Percentiles rank a stretch among this genome's conserved stretches.
Conservation (phyloP, 2,888 invertebrate genomes). For the Macrosiphum euphorbiae region DNA sequence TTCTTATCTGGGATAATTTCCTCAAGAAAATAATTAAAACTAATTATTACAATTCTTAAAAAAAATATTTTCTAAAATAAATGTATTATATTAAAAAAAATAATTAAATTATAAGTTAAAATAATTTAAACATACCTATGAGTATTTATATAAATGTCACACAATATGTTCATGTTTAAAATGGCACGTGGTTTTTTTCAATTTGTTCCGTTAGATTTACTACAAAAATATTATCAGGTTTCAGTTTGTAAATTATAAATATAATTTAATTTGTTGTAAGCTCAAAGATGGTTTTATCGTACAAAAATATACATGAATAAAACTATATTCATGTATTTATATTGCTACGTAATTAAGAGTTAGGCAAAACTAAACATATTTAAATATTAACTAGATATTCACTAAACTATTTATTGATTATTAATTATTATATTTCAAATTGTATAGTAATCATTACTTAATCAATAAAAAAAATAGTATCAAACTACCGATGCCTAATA, state of each 20-base stretch:
- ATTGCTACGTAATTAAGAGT: not conserved
- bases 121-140: not conserved
- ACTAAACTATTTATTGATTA: not conserved
- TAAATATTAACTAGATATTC: not conserved
- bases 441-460: not conserved
- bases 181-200: not conserved
- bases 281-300: not conserved
- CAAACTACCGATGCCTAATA: not conserved
- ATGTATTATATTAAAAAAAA: not conserved
- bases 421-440: not conserved
- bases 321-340: not conserved
- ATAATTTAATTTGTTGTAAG: not conserved
- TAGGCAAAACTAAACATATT: not conserved
- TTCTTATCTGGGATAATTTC: not conserved
- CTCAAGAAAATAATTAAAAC: not conserved
- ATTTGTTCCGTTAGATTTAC: not conserved
- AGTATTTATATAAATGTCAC: too few relatives aligned
- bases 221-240: not conserved
- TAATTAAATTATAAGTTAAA: not conserved
- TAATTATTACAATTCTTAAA: not conserved
- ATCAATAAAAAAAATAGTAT: not conserved
- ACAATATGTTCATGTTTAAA: not conserved
- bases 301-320: not conserved
- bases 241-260: not conserved
- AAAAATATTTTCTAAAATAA: not conserved